A percentile compares a stretch with the other conserved stretches of the same genome.
Evolutionary conservation across 2,113 vertebrate species (phyloP).

Genomic region (Pituophis catenifer): DNA sequence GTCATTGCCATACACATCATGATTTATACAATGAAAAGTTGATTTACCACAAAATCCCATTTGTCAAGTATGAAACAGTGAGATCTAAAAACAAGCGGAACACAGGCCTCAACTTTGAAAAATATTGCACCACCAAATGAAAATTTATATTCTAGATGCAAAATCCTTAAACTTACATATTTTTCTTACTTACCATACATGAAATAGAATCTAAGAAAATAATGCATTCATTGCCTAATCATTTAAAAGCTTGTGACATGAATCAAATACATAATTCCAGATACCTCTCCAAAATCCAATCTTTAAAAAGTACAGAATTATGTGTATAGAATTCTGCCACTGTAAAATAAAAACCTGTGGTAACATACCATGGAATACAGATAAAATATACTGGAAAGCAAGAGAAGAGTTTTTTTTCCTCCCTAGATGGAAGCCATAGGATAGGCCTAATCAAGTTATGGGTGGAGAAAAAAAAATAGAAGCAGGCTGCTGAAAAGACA

Average conservation of each 20-base stretch:
- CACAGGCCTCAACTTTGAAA: conserved; percentile 31
- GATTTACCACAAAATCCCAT: conserved; percentile 18
- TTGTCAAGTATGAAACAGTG: not conserved
- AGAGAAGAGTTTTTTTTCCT: not conserved
- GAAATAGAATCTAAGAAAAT: not conserved
- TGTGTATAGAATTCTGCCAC: not conserved
- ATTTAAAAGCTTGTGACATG: not conserved
- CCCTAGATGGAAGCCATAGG: conserved; percentile 43
- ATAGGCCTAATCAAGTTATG: conserved; percentile 62
- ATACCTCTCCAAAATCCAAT: not conserved
- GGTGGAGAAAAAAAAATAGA: conserved; percentile 34
- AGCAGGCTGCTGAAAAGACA: conserved; percentile 34
- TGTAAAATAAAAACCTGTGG: conserved; percentile 23
- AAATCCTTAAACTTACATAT: not conserved
- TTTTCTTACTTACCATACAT: conserved; percentile 2
- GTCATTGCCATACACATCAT: not conserved
- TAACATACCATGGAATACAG: not conserved
- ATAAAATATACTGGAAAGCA: not conserved
- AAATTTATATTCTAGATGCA: not conserved
- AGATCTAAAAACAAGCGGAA: conserved; percentile 18
- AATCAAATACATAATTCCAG: not conserved
- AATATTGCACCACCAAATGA: conserved; percentile 17
- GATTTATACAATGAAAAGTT: conserved; percentile 16
- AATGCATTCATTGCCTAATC: not conserved
- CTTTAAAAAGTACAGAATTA: not conserved